Evolutionary conservation across 2,888 invertebrate genomes (phyloP).

Genomic region (Papilio elwesi): DNA sequence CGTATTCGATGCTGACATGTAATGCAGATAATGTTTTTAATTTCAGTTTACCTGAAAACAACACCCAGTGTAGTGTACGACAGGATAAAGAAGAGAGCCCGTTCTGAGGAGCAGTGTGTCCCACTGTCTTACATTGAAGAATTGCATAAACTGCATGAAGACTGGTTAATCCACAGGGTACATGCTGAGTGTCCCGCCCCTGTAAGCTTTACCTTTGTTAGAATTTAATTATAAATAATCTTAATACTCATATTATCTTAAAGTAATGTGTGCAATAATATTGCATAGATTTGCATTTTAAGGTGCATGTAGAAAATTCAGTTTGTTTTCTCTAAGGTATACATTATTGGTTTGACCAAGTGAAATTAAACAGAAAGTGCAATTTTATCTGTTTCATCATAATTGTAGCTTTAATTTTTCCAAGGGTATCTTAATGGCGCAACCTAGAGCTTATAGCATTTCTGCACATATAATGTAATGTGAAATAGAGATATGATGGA

Average conservation of each 20-base stretch:
- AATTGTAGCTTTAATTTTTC: too few relatives aligned
- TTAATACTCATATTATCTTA: neutral
- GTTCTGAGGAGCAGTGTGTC: conserved; percentile 92
- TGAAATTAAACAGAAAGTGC: too few relatives aligned
- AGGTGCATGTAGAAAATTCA: too few relatives aligned
- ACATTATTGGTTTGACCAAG: too few relatives aligned
- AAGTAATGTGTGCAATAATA: too few relatives aligned
- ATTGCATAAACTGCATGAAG: conserved; percentile 90
- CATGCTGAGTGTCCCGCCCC: conserved; percentile 86
- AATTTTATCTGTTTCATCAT: too few relatives aligned
- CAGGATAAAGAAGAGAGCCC: conserved; percentile 89
- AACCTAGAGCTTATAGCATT: too few relatives aligned
- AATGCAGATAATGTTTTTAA: neutral
- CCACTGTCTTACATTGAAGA: conserved; percentile 91
- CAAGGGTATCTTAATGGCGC: too few relatives aligned
- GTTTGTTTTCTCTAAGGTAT: too few relatives aligned
- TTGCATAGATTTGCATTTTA: too few relatives aligned
- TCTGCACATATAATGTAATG: too few relatives aligned
- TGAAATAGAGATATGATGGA: too few relatives aligned
- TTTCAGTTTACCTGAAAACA: conserved; percentile 86
- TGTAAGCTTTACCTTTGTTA: conserved; percentile 64
- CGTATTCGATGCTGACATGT: neutral
- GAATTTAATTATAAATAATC: neutral
- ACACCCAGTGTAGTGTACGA: conserved; percentile 87
- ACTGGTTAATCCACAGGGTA: conserved; percentile 86